These are phyloP conservation scores for Emydocephalus ijimae DNA, from an alignment of 2,113 vertebrate species.

Conservation along the genomic window DNA sequence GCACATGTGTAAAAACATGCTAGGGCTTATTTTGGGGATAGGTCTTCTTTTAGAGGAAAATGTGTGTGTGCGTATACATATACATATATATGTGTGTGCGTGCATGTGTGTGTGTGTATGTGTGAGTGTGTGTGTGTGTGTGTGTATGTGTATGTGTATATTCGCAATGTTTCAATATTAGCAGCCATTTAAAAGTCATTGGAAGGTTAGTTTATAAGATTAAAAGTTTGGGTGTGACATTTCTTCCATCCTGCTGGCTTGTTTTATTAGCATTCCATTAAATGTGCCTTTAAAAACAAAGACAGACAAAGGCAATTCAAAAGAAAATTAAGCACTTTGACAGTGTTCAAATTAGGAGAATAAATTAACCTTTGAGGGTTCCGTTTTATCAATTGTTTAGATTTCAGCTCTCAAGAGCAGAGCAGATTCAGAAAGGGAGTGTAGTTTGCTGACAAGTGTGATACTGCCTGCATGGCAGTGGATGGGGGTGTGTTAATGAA, in stretches of 20 bases:
- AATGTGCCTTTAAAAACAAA: neutral
- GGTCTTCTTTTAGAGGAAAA: too few species aligned
- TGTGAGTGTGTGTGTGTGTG: too few species aligned
- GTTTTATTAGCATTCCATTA: slow-evolving; percentile 18
- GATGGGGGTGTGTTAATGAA: neutral
- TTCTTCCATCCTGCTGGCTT: slow-evolving; percentile 8
- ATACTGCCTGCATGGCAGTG: neutral
- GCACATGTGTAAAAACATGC: too few species aligned
- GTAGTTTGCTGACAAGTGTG: neutral
- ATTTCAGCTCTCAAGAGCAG: neutral
- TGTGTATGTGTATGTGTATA: too few species aligned
- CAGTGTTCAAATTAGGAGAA: neutral
- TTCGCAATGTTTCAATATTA: slow-evolving; percentile 16
- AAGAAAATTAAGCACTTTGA: neutral
- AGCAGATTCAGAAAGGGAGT: neutral
- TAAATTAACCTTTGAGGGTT: neutral
- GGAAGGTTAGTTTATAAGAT: slow-evolving; percentile 52
- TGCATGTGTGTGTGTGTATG: too few species aligned
- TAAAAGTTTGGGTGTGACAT: slow-evolving; percentile 37
- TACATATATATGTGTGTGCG: too few species aligned
- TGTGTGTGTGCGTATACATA: too few species aligned
- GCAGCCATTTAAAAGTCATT: slow-evolving; percentile 53
- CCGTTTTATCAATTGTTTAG: neutral
- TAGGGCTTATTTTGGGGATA: too few species aligned
- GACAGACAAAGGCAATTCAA: neutral